Conservation (phyloP, 2,113 vertebrate genomes). For the Galeopterus variegatus region DNA sequence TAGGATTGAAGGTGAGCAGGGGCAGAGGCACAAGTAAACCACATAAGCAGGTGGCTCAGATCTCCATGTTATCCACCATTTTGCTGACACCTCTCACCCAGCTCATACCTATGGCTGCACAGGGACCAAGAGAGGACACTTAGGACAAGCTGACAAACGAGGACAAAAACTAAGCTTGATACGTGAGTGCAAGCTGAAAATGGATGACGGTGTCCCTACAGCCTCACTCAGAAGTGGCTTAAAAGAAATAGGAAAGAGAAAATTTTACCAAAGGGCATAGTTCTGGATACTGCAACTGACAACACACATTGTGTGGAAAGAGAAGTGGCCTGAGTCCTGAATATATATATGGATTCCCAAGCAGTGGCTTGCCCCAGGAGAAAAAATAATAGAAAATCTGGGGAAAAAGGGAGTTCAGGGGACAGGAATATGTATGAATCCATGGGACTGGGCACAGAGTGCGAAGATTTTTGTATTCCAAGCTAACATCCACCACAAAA, state of each 20-base stretch:
- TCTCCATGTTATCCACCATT: neutral
- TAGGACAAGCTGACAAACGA: neutral
- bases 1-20: neutral
- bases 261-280: neutral
- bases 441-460: neutral
- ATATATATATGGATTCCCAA: neutral
- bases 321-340: neutral
- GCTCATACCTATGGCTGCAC: neutral
- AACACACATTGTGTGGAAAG: neutral
- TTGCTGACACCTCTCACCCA: neutral
- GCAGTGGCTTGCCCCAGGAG: neutral
- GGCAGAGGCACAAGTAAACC: neutral
- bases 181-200: neutral
- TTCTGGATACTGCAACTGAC: neutral
- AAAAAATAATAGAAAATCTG: neutral
- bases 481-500: neutral
- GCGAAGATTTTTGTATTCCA: neutral
- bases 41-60: neutral
- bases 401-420: neutral
- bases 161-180: neutral
- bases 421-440: neutral
- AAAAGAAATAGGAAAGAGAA: neutral
- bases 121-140: neutral
- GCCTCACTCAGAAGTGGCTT: neutral
- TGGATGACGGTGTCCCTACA: neutral